phyloP scores from a whole-genome alignment of 2,888 invertebrate genomes.

The Metacarcinus magister region DNA sequence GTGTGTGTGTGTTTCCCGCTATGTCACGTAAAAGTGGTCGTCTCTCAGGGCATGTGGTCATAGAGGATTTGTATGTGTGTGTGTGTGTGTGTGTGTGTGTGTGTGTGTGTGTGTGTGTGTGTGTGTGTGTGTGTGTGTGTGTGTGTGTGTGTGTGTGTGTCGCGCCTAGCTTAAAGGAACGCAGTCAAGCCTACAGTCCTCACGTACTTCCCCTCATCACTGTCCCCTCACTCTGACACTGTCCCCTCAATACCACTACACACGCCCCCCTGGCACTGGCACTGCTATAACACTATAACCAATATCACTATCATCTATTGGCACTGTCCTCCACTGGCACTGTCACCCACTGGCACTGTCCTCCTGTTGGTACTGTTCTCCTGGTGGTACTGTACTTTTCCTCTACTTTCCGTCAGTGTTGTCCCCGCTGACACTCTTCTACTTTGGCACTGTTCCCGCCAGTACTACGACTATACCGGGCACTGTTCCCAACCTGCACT shows the following conservation, averaged over 20 bases:
- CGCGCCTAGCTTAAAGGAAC: neutral
- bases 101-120: slow-evolving; percentile 2
- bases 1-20: neutral
- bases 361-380: too few species aligned
- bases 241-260: neutral
- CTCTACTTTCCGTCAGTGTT: neutral
- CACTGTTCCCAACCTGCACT: neutral
- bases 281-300: neutral
- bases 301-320: neutral
- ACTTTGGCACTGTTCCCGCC: neutral
- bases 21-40: neutral
- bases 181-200: neutral
- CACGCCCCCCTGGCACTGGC: neutral
- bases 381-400: neutral
- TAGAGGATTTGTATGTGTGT: neutral
- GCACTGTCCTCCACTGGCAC: neutral
- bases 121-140: neutral
- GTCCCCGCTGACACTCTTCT: neutral
- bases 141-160: neutral
- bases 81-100: slow-evolving; percentile 2
- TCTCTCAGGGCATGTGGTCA: neutral
- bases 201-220: neutral
- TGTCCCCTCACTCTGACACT: neutral
- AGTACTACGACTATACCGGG: neutral
- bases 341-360: neutral